Conservation (phyloP, 2,113 vertebrate genomes). For the Cololabis saira region DNA sequence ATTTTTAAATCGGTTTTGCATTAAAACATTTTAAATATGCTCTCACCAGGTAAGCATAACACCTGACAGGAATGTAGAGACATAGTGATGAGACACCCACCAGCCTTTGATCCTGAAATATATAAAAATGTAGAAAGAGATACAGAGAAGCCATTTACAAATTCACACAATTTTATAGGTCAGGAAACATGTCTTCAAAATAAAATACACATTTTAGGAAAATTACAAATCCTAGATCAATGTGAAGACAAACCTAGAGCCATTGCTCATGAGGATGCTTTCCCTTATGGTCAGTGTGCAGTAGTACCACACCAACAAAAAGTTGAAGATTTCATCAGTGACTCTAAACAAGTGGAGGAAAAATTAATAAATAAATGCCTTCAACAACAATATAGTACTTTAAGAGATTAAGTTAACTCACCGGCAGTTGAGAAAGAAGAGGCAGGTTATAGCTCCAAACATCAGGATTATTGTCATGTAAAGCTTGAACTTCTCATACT, state of each 20-base stretch:
- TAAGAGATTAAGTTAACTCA: slow-evolving; percentile 48
- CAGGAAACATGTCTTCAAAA: too few species aligned
- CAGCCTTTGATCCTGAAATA: slow-evolving; percentile 94
- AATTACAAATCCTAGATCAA: not conserved
- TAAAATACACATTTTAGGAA: too few species aligned
- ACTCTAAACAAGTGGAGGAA: slow-evolving; percentile 80
- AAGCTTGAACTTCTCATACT: slow-evolving; percentile 99
- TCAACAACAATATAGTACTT: not conserved
- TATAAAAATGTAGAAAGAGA: not conserved
- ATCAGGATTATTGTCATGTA: slow-evolving; percentile 97
- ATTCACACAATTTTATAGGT: too few species aligned
- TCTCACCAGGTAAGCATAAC: slow-evolving; percentile 98
- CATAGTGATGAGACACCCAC: slow-evolving; percentile 98
- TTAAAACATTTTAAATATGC: not conserved
- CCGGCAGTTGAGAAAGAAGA: slow-evolving; percentile 95
- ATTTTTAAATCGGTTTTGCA: not conserved
- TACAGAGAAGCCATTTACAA: not conserved
- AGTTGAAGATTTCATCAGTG: slow-evolving; percentile 97
- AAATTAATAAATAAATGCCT: not conserved
- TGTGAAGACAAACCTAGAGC: slow-evolving; percentile 87
- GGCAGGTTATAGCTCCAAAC: slow-evolving; percentile 91
- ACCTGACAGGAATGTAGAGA: slow-evolving; percentile 95
- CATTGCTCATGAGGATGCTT: slow-evolving; percentile 96
- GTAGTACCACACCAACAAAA: slow-evolving; percentile 97
- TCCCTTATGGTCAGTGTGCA: slow-evolving; percentile 97